These are phyloP conservation scores for Circaetus gallicus DNA, from an alignment of 2,113 vertebrate species.

Conservation along the genomic window DNA sequence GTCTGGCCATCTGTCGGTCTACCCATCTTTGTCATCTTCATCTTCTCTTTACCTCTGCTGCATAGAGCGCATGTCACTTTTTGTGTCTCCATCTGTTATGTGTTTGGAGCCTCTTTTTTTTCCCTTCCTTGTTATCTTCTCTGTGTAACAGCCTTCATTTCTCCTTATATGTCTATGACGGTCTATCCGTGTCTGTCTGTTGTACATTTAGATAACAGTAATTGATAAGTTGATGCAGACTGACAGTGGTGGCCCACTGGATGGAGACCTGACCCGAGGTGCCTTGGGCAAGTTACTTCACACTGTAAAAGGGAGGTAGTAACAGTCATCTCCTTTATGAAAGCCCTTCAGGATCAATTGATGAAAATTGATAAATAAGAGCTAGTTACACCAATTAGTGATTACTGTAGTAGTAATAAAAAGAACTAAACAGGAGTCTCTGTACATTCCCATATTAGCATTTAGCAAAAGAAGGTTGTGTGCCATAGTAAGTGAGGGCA, in stretches of 20 bases:
- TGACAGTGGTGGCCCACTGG: neutral
- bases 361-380: neutral
- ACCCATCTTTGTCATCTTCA: neutral
- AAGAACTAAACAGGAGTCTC: neutral
- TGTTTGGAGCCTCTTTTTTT: neutral
- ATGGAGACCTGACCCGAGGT: neutral
- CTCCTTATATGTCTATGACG: neutral
- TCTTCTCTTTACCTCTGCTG: neutral
- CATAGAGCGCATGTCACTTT: neutral
- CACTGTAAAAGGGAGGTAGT: neutral
- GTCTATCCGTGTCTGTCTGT: neutral
- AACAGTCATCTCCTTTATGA: neutral
- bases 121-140: neutral
- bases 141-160: neutral
- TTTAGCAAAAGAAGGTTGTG: neutral
- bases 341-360: neutral
- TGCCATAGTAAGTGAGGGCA: neutral
- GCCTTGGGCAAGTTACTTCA: neutral
- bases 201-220: neutral
- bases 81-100: neutral
- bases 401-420: neutral
- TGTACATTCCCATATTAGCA: neutral
- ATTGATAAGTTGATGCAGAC: neutral
- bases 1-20: neutral
- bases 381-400: neutral